Conservation (phyloP, 2,888 invertebrate species). For the Drosophila formosana region DNA sequence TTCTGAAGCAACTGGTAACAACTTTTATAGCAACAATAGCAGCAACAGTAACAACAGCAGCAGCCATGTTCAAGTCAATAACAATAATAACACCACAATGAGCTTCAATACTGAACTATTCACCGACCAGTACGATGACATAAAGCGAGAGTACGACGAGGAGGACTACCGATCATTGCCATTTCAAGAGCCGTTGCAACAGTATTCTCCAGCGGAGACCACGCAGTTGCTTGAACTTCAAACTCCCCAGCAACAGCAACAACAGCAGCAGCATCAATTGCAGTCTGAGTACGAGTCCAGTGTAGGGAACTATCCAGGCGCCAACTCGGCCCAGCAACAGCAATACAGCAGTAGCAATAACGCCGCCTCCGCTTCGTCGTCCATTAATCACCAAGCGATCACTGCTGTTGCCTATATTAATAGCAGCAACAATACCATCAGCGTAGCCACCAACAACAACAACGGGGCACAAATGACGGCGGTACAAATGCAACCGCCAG, state of each 20-base stretch:
- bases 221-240: conserved; percentile 74
- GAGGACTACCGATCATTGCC: conserved; percentile 72
- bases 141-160: conserved; percentile 75
- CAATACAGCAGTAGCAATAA: conserved; percentile 30
- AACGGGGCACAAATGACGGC: conserved; percentile 33
- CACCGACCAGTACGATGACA: conserved; percentile 75
- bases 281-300: conserved; percentile 40
- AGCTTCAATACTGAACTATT: conserved; percentile 78
- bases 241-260: conserved; percentile 72
- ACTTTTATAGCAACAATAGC: conserved; percentile 53
- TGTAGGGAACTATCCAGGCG: conserved; percentile 33
- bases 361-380: conserved; percentile 37
- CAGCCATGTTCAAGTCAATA: conserved; percentile 34
- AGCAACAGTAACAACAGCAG: conserved; percentile 41
- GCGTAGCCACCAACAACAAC: conserved; percentile 65
- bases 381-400: conserved; percentile 67
- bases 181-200: conserved; percentile 65
- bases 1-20: conserved; percentile 43
- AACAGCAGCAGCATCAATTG: conserved; percentile 60
- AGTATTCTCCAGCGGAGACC: conserved; percentile 68
- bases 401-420: conserved; percentile 76
- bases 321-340: conserved; percentile 12
- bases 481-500: conserved; percentile 57
- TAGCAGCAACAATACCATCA: conserved; percentile 67
- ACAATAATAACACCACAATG: conserved; percentile 49